Conservation (phyloP, 2,888 invertebrate species). For the Epinotia demarniana region DNA sequence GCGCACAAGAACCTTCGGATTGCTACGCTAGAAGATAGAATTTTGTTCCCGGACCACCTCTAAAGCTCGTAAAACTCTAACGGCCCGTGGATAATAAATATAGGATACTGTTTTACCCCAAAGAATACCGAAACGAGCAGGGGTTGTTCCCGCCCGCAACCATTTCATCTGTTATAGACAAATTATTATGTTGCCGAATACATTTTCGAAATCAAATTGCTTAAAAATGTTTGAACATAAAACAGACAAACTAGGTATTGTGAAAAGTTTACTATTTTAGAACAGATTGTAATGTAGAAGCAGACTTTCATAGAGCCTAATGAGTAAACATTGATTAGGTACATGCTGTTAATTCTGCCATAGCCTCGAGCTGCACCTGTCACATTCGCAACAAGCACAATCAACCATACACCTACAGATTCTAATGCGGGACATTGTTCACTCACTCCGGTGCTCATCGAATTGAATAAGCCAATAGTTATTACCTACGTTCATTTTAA, state of each 20-base stretch:
- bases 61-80: slow-evolving; percentile 57
- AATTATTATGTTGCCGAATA: slow-evolving; percentile 44
- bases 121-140: slow-evolving; percentile 52
- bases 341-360: not conserved
- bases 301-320: not conserved
- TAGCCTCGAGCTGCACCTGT: not conserved
- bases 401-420: slow-evolving; percentile 1
- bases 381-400: not conserved
- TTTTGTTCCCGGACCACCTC: slow-evolving; percentile 52
- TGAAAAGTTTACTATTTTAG: slow-evolving; percentile 11
- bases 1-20: slow-evolving; percentile 49
- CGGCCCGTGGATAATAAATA: slow-evolving; percentile 56
- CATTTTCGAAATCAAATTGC: slow-evolving; percentile 45
- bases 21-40: slow-evolving; percentile 51
- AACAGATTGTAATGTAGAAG: not conserved
- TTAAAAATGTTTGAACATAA: slow-evolving; percentile 41
- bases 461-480: not conserved
- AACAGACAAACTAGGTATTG: slow-evolving; percentile 33
- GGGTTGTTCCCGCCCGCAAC: slow-evolving; percentile 50
- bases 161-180: slow-evolving; percentile 48
- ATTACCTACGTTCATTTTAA: not conserved
- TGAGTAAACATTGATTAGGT: not conserved
- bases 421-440: not conserved
- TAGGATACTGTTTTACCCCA: slow-evolving; percentile 53
- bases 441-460: no score